phyloP scores from a whole-genome alignment of 2,113 vertebrate species.

The Panthera tigris region DNA sequence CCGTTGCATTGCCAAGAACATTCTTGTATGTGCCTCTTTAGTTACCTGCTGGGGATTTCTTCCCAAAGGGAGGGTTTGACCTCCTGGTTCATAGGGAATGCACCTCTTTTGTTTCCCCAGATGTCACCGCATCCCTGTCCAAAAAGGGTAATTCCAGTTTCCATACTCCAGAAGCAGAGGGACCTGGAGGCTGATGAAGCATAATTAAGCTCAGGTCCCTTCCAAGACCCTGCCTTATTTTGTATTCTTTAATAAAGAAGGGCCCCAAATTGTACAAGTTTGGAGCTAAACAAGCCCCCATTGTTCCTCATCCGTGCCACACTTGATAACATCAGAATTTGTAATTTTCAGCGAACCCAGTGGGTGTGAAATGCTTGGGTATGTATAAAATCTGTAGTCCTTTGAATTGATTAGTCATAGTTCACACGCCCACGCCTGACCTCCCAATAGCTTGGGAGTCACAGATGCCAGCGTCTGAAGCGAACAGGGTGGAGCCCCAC shows the following conservation, averaged over 20 bases:
- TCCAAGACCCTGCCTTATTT: neutral
- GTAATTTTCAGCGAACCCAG: constrained; percentile 6
- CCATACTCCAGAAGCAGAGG: neutral
- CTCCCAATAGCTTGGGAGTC: neutral
- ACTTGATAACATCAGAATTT: neutral
- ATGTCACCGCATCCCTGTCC: neutral
- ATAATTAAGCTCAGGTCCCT: neutral
- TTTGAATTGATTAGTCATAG: neutral
- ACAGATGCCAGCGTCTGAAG: neutral
- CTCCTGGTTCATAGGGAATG: neutral
- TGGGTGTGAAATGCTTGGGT: constrained; percentile 16
- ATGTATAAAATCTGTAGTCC: constrained; percentile 9
- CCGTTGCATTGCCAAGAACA: neutral
- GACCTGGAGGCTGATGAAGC: neutral
- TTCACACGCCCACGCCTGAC: neutral
- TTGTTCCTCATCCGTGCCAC: neutral
- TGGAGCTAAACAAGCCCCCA: neutral
- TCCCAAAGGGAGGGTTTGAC: neutral
- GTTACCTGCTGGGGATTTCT: neutral
- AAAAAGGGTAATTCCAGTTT: neutral
- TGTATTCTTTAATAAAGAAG: neutral
- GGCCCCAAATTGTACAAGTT: neutral
- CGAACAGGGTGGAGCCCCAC: neutral
- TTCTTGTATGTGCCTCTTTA: neutral
- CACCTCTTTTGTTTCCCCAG: neutral